Evolutionary conservation across 2,797 vertebrate genomes (phyloP), one percentile per base, ranked within the genome.

Genomic region (Phrynocephalus forsythii): DNA sequence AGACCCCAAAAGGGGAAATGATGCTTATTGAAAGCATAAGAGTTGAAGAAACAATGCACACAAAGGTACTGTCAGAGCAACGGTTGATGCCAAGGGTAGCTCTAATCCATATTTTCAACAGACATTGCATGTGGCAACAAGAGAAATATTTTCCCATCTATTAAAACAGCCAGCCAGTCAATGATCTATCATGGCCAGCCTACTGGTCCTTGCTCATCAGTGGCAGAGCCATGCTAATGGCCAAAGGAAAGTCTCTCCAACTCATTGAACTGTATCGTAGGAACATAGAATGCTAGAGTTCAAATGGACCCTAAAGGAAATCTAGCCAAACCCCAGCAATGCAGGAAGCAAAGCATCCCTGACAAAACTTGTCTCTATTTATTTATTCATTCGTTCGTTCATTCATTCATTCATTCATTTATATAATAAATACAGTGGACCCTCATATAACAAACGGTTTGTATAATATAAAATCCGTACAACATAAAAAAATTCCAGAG

Each of bases 1-100:
- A 95, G 83, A 91, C 87, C 38, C 38, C 86, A 94, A 91, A 93
- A 95, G 87, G 88, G 87, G 95, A 87, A 94, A 92, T 91, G 88
- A n/a, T 75, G 95, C 80, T 83, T 44, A 44, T 81, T 82, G 78
- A 81, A 90, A 83, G 86, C 91, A 78, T 86, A 44, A 44, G 69
- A 69, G 67, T 20, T 22, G 33, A 48, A 71, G 0, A 2, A 30
- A 66, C 15, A 1, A 13, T 56, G 16, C 3, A 0, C 28, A 4
- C 2, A 6, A 69, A 44, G 15, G 67, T 5, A 63, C 10, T 80
- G 79, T 15, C 30, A 50, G 6, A 69, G 20, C 0, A 79, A 16
- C 4, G 5, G 66, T 79, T 79, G 20, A 78, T 22, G 18, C 1
- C 5, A 24, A 28, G n/a, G 52, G 0, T 15, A 24, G 24, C 38